phyloP scores from a whole-genome alignment of 2,888 invertebrate species.

The Hoplodrina blanda region DNA sequence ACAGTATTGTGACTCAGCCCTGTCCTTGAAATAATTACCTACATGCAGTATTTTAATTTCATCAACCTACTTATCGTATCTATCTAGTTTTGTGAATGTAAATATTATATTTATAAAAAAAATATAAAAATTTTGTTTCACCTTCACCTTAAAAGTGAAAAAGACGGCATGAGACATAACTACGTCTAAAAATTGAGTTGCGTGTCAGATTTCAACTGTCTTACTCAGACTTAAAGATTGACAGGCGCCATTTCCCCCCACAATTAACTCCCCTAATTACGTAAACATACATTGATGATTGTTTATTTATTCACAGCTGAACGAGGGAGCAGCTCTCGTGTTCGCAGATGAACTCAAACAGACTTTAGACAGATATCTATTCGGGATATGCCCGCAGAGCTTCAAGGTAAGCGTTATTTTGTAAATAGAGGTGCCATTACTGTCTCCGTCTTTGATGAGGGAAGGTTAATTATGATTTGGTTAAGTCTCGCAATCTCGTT shows the following conservation, averaged over 20 bases:
- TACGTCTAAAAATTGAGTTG: no score
- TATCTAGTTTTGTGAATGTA: no score
- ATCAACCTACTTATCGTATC: no score
- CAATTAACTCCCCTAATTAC: neutral
- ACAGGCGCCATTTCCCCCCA: neutral
- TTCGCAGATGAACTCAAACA: constrained; percentile 86
- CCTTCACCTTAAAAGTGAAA: no score
- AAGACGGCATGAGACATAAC: no score
- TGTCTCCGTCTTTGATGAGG: neutral
- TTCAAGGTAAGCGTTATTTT: constrained; percentile 77
- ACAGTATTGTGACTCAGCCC: no score
- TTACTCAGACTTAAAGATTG: no score
- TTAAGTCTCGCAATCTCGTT: neutral
- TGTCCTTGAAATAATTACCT: no score
- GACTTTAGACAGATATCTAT: constrained; percentile 82
- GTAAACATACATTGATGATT: constrained; percentile 16
- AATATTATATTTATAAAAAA: no score
- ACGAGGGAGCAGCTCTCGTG: constrained; percentile 78
- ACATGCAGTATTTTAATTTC: no score
- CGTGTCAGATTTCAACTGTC: no score
- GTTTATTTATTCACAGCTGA: constrained; percentile 61
- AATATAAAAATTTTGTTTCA: no score
- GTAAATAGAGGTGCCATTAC: neutral
- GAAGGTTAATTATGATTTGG: neutral
- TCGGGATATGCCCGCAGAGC: constrained; percentile 85